Evolutionary conservation across 2,888 invertebrate species (phyloP), one percentile per base, ranked within the genome.

Genomic region (Polydrusus cervinus): DNA sequence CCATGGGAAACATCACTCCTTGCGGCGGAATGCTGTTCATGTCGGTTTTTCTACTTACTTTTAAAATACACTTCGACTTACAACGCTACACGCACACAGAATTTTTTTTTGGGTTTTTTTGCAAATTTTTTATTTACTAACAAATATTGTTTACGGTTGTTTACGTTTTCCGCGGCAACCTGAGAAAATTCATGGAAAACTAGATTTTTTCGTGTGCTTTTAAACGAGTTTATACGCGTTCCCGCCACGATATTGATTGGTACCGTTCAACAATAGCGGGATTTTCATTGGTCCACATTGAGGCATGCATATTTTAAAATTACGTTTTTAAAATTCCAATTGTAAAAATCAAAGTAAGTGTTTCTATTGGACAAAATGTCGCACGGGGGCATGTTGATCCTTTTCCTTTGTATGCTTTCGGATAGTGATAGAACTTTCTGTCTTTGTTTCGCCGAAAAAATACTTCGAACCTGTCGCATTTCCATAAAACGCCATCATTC

Each of bases 1-100:
- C 98, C 95, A 97, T 96, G 80, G 93, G 94, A 85, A 94, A 94
- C 88, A 93, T 94, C 79, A 93, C 83, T 78, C 85, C 85, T 81
- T 85, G 86, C 71, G 83, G 81, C 67, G 83, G 82, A 79, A 83
- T 80, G 57, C 60, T 72, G 45, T 73, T 76, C 72, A 73, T 76
- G 65, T 74, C 67, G 38, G 55, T 38, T 60, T 60, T 53, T 53
- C 53, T 25, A 25, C 53, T 53, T 53, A 53, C 20, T 53, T 43
- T 74, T 64, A 62, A 51, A 61, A 62, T n/a, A 18, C 16, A 20
- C 57, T 72, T 68, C 53, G 61, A 53, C 67, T 73, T 73, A 72
- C 40, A 68, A 43, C 70, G 65, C 74, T 74, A 74, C 74, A 55
- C 66, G 60, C 57, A 60, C 70, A 69, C 64, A 74, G 55, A 68